A percentile compares a stretch with the other conserved stretches of the same genome.
These are phyloP conservation scores for Vultur gryphus DNA, from an alignment of 2,797 vertebrate genomes.

Conservation along the genomic window DNA sequence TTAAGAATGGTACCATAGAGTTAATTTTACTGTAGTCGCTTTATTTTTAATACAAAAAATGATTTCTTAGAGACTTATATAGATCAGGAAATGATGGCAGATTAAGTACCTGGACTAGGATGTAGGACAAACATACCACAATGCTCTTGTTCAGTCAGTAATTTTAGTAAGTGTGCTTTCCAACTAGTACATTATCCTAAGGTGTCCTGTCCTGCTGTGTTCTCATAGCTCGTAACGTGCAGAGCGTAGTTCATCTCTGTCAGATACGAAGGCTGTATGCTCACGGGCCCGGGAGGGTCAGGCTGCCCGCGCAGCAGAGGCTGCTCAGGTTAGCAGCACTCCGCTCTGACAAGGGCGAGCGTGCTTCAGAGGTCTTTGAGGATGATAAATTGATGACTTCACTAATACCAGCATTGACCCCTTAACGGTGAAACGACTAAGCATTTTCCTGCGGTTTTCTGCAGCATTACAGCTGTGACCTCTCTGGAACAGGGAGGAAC, in stretches of 20 bases:
- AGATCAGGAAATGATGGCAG: not conserved
- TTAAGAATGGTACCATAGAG: not conserved
- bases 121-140: slow-evolving; percentile 20
- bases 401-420: not conserved
- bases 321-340: not conserved
- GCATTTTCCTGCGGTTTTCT: not conserved
- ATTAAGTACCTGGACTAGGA: not conserved
- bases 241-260: not conserved
- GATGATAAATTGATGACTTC: not conserved
- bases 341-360: accelerated
- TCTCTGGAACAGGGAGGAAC: not conserved
- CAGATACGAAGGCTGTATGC: accelerated
- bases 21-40: slow-evolving; percentile 39
- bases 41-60: slow-evolving; percentile 48
- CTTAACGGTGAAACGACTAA: accelerated
- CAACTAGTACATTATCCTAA: not conserved
- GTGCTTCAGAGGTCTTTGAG: not conserved
- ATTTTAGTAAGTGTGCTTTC: slow-evolving; percentile 47
- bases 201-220: not conserved
- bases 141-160: slow-evolving; percentile 16
- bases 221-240: accelerated
- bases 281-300: accelerated
- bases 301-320: not conserved
- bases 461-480: not conserved
- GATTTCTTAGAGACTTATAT: not conserved